Conservation (phyloP, 1,140 invertebrate species). For the Zaprionus africanus region DNA sequence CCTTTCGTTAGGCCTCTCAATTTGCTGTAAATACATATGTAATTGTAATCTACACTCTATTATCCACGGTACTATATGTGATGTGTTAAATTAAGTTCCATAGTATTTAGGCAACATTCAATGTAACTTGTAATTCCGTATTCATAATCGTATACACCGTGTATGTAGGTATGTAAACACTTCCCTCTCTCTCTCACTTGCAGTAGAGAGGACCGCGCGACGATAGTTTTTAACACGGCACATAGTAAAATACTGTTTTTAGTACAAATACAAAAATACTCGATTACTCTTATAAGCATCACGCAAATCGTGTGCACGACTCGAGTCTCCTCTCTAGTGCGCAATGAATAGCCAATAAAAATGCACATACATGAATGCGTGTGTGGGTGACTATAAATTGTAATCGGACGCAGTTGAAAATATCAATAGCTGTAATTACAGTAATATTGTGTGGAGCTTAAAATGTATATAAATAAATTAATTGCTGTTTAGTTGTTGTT, state of each 20-base stretch:
- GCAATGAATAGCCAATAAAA: constrained; percentile 18
- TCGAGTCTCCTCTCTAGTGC: constrained; percentile 9
- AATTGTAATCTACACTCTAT: constrained; percentile 23
- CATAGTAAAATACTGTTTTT: not conserved
- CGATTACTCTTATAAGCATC: not conserved
- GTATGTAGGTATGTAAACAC: not conserved
- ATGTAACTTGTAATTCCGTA: constrained; percentile 9
- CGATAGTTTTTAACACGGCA: not conserved
- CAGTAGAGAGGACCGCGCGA: not conserved
- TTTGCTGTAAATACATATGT: constrained; percentile 33
- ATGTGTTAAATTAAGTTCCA: constrained; percentile 39
- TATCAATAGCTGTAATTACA: constrained; percentile 39
- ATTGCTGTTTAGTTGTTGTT: constrained; percentile 29
- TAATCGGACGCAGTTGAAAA: constrained; percentile 30
- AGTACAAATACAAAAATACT: not conserved
- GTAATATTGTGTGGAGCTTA: constrained; percentile 2
- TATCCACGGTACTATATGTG: constrained; percentile 33
- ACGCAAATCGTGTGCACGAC: not conserved
- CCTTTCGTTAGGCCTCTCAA: constrained; percentile 20
- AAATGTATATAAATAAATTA: constrained; percentile 36
- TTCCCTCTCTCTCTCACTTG: not conserved
- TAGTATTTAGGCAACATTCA: constrained; percentile 34
- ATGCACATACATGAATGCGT: not conserved
- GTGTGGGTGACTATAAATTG: constrained; percentile 14
- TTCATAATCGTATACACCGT: not conserved